Base-by-base conservation (phyloP, 2,113 vertebrate genomes). In the Oenanthe melanoleuca region DNA sequence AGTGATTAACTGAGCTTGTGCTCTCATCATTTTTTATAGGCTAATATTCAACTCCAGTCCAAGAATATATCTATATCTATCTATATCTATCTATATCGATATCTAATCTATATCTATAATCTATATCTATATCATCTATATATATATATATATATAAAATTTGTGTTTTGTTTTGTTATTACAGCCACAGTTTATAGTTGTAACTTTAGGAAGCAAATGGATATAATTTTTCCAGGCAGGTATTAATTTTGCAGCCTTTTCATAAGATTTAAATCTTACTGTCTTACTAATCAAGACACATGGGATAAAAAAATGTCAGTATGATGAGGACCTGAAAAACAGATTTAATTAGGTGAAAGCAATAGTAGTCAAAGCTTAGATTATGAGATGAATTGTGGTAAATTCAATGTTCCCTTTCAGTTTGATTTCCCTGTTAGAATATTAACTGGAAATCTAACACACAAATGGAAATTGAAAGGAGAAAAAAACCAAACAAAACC, bases 401-500 rank as follows among this genome's bases (percentile, higher is more conserved):
- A 69, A 72, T n/a, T 72, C 33, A n/a, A 1, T 53, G 33, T 33
- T 72, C 14, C 16, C 8, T 79, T n/a, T 64, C 50, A 34, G 17
- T 64, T 37, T 67, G 14, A 53, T 40, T 34, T 65, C 26, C 9
- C 4, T 37, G 4, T 9, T 29, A 25, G 37, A 56, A 49, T 8
- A n/a, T 50, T 18, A 73, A n/a, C 29, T 25, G 26, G 20, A 72
- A 79, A 82, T 21, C 12, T 56, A 45, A 55, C 17, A 29, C 11
- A 7, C 14, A 77, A 52, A 60, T 8, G 24, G 9, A 59, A 63
- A 40, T 11, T 33, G 28, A 24, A 47, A 49, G 11, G 10, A 5
- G 3, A 1, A 45, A 45, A 5, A 5, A 17, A 7, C 3, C 16
- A 12, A 9, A n/a, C 16, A 59, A 14, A 15, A 24, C 8, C 21